Evolutionary conservation across 2,888 invertebrate genomes (phyloP).

Genomic region (Alloplasta piceator): DNA sequence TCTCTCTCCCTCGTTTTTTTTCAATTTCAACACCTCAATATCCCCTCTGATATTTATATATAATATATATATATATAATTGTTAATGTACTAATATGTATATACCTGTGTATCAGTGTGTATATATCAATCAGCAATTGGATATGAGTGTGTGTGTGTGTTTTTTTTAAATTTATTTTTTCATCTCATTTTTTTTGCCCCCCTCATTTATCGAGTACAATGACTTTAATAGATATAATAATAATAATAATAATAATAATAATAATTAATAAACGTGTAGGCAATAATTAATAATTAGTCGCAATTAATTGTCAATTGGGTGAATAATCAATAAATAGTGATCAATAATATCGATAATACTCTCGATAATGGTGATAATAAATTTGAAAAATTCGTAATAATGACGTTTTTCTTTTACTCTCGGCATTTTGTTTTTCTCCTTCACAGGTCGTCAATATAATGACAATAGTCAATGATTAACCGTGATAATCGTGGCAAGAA

Average conservation of each 20-base stretch:
- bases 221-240: constrained; percentile 71
- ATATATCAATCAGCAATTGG: constrained; percentile 73
- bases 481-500: constrained; percentile 60
- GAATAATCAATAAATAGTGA: constrained; percentile 70
- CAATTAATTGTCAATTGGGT: constrained; percentile 68
- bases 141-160: constrained; percentile 72
- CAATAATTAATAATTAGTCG: constrained; percentile 73
- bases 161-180: constrained; percentile 36
- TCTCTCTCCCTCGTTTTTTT: constrained; percentile 50
- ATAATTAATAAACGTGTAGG: constrained; percentile 66
- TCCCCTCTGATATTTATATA: constrained; percentile 64
- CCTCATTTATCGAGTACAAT: constrained; percentile 66
- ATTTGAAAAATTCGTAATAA: constrained; percentile 55
- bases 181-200: constrained; percentile 14
- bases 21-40: constrained; percentile 71
- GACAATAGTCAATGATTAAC: constrained; percentile 58
- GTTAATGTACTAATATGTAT: constrained; percentile 60
- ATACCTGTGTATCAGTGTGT: constrained; percentile 62
- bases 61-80: constrained; percentile 57
- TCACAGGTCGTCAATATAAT: constrained; percentile 49
- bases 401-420: constrained; percentile 35
- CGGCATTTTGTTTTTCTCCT: too few species aligned
- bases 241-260: constrained; percentile 71
- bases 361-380: constrained; percentile 65
- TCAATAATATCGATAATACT: constrained; percentile 65